These are phyloP conservation scores for Hydrotaea diabolus DNA, from an alignment of 2,888 invertebrate species.

Conservation along the genomic window DNA sequence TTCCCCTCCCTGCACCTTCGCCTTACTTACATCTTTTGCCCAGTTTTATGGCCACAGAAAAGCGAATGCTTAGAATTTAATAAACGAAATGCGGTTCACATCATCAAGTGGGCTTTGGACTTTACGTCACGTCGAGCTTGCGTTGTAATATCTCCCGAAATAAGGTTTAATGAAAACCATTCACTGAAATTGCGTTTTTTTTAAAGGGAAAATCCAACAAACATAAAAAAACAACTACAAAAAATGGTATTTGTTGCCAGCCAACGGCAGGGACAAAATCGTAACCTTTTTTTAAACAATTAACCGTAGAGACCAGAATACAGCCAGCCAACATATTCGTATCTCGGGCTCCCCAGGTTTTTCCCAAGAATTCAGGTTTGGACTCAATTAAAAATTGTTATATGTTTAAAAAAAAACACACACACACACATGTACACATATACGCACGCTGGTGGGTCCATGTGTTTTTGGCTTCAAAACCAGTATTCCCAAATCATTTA, in stretches of 20 bases:
- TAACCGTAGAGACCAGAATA: conserved; percentile 27
- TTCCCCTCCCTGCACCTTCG: background rate
- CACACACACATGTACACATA: conserved; percentile 1
- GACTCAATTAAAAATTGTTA: conserved; percentile 58
- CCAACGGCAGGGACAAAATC: background rate
- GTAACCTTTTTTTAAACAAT: conserved; percentile 26
- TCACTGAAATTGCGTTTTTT: conserved; percentile 5
- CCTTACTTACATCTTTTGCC: no score
- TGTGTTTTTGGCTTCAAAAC: conserved; percentile 11
- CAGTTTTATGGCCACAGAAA: background rate
- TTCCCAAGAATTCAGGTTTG: conserved; percentile 14
- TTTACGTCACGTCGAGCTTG: conserved; percentile 23
- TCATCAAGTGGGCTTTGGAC: background rate
- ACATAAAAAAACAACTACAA: no score
- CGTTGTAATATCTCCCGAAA: conserved; percentile 12
- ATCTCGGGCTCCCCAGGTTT: background rate
- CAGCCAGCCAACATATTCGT: background rate
- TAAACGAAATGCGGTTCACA: conserved; percentile 31
- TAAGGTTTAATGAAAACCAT: conserved; percentile 22
- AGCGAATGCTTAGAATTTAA: conserved; percentile 6
- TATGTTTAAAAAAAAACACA: conserved; percentile 24
- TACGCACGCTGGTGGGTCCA: background rate
- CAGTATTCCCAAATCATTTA: conserved; percentile 42
- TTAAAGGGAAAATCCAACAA: background rate
- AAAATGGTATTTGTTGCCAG: background rate